These are phyloP conservation scores for Apis cerana DNA, from an alignment of 1,140 invertebrate species.

Conservation along the genomic window DNA sequence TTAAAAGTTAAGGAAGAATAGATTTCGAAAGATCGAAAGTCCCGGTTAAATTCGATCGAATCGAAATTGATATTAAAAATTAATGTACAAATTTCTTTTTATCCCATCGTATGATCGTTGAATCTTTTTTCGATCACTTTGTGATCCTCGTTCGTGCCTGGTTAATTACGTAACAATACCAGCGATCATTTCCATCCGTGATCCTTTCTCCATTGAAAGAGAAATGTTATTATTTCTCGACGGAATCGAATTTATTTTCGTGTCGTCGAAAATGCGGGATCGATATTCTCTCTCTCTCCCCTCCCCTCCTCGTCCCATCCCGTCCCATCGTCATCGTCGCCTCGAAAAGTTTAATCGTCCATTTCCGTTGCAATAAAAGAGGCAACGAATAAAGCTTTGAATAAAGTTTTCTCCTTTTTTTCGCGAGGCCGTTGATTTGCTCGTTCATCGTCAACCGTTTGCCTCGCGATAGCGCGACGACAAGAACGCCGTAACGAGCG, in stretches of 20 bases:
- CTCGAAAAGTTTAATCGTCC: background rate
- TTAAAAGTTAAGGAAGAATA: background rate
- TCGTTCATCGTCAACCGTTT: constrained; percentile 16
- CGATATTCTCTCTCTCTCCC: background rate
- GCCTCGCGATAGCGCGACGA: background rate
- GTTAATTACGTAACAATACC: too few relatives aligned
- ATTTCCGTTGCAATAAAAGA: background rate
- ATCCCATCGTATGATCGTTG: too few relatives aligned
- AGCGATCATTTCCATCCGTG: too few relatives aligned
- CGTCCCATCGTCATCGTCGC: too few relatives aligned
- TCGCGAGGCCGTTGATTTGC: background rate
- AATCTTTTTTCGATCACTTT: too few relatives aligned
- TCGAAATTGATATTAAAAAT: background rate
- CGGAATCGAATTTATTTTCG: too few relatives aligned
- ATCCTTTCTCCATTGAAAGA: too few relatives aligned
- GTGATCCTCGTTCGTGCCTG: too few relatives aligned
- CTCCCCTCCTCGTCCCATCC: background rate
- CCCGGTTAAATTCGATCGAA: background rate
- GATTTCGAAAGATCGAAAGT: background rate
- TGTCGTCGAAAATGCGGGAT: background rate
- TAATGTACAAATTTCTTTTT: too few relatives aligned
- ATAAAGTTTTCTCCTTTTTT: background rate
- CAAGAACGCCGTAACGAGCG: background rate
- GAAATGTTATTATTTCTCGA: too few relatives aligned
- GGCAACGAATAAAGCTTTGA: background rate